Percentiles rank a stretch among this genome's conserved stretches.
Evolutionary conservation across 2,113 vertebrate genomes (phyloP).

Genomic region (Pterocles orientalis): DNA sequence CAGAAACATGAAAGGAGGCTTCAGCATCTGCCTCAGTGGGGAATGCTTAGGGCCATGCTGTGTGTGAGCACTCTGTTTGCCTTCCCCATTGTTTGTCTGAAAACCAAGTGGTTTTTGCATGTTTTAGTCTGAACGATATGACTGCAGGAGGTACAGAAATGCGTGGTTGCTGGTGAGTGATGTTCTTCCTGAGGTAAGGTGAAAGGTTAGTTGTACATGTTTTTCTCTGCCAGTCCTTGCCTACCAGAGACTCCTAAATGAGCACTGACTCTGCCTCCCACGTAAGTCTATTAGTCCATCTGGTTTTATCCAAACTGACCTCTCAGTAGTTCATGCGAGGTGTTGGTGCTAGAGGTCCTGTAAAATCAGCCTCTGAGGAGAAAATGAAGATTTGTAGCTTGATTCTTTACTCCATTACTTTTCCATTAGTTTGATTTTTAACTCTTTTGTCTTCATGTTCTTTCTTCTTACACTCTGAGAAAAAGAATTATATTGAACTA

Average conservation of each 20-base stretch:
- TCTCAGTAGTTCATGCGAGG: neutral
- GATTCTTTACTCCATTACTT: neutral
- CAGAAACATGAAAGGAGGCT: neutral
- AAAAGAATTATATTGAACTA: neutral
- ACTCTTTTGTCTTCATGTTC: neutral
- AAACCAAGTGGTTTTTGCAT: neutral
- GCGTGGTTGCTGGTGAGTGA: neutral
- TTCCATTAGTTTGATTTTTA: neutral
- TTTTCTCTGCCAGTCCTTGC: neutral
- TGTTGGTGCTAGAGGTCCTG: neutral
- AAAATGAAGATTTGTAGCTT: neutral
- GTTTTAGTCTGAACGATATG: neutral
- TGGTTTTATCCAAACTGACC: neutral
- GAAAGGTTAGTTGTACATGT: neutral
- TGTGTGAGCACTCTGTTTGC: neutral
- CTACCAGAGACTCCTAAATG: neutral
- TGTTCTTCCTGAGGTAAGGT: conserved; percentile 1
- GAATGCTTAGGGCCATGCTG: neutral
- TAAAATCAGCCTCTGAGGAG: neutral
- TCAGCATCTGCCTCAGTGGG: neutral
- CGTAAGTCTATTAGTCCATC: neutral
- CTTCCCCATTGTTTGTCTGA: neutral
- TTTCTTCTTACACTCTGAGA: neutral
- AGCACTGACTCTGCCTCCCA: neutral
- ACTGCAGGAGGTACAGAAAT: conserved; percentile 1